Evolutionary conservation across 2,888 invertebrate genomes (phyloP).

Genomic region (Acleris emargana): DNA sequence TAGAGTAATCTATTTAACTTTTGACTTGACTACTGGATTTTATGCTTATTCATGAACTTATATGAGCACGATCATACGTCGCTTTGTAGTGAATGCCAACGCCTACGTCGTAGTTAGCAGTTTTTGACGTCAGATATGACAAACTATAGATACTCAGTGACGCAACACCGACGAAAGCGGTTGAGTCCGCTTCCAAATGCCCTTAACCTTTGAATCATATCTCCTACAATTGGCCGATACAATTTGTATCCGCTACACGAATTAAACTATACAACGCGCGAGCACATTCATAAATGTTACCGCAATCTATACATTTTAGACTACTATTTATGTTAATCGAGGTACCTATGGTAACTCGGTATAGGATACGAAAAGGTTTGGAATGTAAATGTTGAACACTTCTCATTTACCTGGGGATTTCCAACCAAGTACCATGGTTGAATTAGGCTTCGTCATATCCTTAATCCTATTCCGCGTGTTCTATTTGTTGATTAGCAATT

Average conservation of each 20-base stretch:
- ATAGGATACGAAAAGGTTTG: not conserved
- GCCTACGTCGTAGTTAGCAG: conserved; percentile 18
- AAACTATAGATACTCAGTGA: conserved; percentile 30
- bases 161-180: conserved; percentile 32
- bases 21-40: not conserved
- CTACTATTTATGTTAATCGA: conserved; percentile 1
- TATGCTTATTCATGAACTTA: not conserved
- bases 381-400: not conserved
- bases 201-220: conserved; percentile 35
- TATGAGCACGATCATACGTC: conserved; percentile 1
- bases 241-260: conserved; percentile 31
- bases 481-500: not conserved
- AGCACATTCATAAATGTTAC: conserved; percentile 9
- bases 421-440: conserved; percentile 24
- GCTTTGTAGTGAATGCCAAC: conserved; percentile 31
- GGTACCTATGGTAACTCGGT: conserved; percentile 7
- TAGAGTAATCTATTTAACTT: conserved; percentile 4
- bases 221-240: conserved; percentile 31
- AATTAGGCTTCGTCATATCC: conserved; percentile 1
- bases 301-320: conserved; percentile 8
- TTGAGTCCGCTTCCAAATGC: conserved; percentile 31
- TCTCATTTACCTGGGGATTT: conserved; percentile 20
- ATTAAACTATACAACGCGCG: conserved; percentile 13
- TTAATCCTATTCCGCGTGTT: conserved; percentile 11
- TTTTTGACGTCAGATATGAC: conserved; percentile 37